These are phyloP conservation scores for Psilopogon haemacephalus DNA, from an alignment of 2,113 vertebrate species.

Conservation along the genomic window DNA sequence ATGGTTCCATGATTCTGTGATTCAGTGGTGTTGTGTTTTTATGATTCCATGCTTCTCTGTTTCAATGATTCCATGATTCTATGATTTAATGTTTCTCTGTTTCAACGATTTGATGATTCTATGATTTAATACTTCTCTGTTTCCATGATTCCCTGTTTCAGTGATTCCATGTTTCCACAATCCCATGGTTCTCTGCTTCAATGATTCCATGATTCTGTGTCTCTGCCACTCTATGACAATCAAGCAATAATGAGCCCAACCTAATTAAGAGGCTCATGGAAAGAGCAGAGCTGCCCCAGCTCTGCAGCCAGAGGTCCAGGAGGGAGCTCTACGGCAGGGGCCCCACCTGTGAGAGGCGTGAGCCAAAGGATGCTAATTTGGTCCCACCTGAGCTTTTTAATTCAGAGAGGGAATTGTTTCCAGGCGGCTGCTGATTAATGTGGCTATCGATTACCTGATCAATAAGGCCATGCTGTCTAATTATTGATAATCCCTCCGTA, in stretches of 20 bases:
- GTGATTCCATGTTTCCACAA: too few species aligned
- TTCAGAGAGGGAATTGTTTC: slow-evolving; percentile 79
- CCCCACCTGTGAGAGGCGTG: not conserved
- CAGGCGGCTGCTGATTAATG: slow-evolving; percentile 79
- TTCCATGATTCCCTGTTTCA: too few species aligned
- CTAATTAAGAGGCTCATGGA: not conserved
- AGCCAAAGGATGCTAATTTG: slow-evolving; percentile 70
- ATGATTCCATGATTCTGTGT: too few species aligned
- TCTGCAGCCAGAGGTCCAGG: not conserved
- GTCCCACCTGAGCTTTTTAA: slow-evolving; percentile 62
- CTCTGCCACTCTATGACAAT: not conserved
- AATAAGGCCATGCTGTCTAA: slow-evolving; percentile 82
- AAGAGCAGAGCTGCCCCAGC: not conserved
- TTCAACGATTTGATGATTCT: too few species aligned
- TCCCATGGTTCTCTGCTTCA: too few species aligned
- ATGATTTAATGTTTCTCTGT: too few species aligned
- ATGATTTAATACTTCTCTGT: too few species aligned
- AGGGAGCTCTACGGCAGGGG: not conserved
- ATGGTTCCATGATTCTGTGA: too few species aligned
- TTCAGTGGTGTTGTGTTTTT: too few species aligned
- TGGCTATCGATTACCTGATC: slow-evolving; percentile 80
- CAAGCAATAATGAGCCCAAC: not conserved
- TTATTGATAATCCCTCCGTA: slow-evolving; percentile 85
- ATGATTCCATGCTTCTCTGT: too few species aligned
- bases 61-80: too few species aligned